Conservation (phyloP, 2,888 invertebrate species). For the Nephrotoma guestfalica region DNA sequence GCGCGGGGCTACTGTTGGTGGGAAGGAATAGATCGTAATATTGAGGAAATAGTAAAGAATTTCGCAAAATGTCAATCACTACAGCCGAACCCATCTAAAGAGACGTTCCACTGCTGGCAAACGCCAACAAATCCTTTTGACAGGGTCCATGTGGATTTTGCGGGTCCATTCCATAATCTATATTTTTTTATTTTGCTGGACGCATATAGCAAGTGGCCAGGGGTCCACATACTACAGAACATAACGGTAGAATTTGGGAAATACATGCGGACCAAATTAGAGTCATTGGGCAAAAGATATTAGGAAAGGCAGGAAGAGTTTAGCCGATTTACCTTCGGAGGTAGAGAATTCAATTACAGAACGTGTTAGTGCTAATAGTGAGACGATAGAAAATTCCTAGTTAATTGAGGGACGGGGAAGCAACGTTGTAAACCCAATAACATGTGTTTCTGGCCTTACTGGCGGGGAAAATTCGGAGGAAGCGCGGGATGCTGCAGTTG, state of each 20-base stretch:
- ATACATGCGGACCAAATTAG: not conserved
- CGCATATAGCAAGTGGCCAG: conserved; percentile 15
- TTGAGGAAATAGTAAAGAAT: conserved; percentile 13
- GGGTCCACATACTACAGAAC: conserved; percentile 10
- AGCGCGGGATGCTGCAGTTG: too few relatives aligned
- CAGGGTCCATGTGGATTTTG: conserved; percentile 15
- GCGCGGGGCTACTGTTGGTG: conserved; percentile 16
- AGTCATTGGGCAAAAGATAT: too few relatives aligned
- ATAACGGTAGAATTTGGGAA: not conserved
- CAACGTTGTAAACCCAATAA: not conserved
- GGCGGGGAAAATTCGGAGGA: too few relatives aligned
- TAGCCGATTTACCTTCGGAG: too few relatives aligned
- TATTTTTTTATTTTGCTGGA: conserved; percentile 10
- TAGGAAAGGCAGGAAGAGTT: too few relatives aligned
- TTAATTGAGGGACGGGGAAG: too few relatives aligned
- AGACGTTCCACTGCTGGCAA: conserved; percentile 12
- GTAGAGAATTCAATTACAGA: too few relatives aligned
- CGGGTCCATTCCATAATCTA: conserved; percentile 1
- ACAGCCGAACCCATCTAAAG: conserved; percentile 10
- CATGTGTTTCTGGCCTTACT: not conserved
- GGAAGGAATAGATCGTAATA: conserved; percentile 15
- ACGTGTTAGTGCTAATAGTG: too few relatives aligned
- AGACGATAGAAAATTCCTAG: too few relatives aligned
- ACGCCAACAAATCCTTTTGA: conserved; percentile 13
- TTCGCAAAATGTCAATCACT: conserved; percentile 9